Percentiles rank a stretch among this genome's conserved stretches.
Conservation (phyloP, 1,140 invertebrate species). For the Scaptodrosophila lebanonensis region DNA sequence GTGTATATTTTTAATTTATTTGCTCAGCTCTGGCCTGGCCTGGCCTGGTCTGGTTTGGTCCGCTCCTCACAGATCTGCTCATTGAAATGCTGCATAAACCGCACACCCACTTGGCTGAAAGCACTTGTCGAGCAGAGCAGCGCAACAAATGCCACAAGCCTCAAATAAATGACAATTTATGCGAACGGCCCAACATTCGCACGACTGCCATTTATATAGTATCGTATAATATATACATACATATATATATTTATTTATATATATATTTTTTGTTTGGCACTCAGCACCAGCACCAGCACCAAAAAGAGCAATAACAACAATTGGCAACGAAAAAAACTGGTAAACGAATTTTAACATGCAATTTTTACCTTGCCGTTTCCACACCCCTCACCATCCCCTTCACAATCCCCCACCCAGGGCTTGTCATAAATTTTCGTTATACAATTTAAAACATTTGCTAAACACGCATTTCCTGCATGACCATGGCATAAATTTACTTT, state of each 20-base stretch:
- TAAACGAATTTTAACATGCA: slow-evolving; percentile 72
- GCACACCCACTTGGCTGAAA: no score
- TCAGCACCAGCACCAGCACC: slow-evolving; percentile 4
- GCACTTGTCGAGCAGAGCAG: slow-evolving; percentile 6
- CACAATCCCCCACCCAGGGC: slow-evolving; percentile 20
- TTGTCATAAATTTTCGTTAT: slow-evolving; percentile 74
- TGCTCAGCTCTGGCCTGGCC: no score
- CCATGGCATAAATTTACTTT: slow-evolving; percentile 66
- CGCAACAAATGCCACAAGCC: slow-evolving; percentile 43
- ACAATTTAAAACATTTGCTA: slow-evolving; percentile 75
- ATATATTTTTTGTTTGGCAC: slow-evolving; percentile 31
- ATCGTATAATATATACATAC: slow-evolving; percentile 1
- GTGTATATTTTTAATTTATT: slow-evolving; percentile 70
- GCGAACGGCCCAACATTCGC: slow-evolving; percentile 20
- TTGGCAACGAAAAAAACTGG: slow-evolving; percentile 56
- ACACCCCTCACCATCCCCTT: no score
- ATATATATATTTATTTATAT: slow-evolving; percentile 14
- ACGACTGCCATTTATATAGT: slow-evolving; percentile 34
- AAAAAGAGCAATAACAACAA: slow-evolving; percentile 10
- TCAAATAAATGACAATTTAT: slow-evolving; percentile 70
- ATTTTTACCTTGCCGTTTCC: slow-evolving; percentile 60
- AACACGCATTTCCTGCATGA: slow-evolving; percentile 70
- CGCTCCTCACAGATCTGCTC: no score
- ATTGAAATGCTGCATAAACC: slow-evolving; percentile 72
- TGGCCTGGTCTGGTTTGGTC: no score